Base-by-base conservation (phyloP, 2,113 vertebrate species). In the Grus americana region DNA sequence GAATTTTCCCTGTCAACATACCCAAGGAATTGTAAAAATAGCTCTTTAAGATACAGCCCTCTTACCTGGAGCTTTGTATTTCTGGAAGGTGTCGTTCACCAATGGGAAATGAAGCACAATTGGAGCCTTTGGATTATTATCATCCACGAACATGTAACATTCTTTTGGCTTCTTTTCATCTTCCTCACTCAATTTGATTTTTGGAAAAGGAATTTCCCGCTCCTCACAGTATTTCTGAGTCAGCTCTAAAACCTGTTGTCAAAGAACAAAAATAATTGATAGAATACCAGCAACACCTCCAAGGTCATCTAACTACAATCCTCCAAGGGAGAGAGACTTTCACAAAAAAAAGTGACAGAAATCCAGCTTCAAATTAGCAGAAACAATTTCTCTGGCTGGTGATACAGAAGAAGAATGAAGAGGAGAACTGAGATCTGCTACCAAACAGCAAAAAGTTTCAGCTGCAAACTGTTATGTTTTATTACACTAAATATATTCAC, bases 91-190 rank as follows among this genome's bases (percentile, higher is more conserved):
- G 21, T 92, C 90, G 95, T 98, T 98, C 88, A 98, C 98, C 29
- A 98, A 82, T 9, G 98, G 98, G 57, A 98, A 98, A 79, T 98
- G 98, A 22, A 98, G 76, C 20, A 98, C 97, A 15, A 98, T 85
- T 46, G 98, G 98, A 34, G 96, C 88, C 42, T 55, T 71, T 52
- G 98, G 97, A 78, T 98, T 97, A 40, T 97, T 14, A 0, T 95
- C 44, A 81, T 97, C 93, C 16, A 96, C 80, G 89, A 98, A 98
- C 63, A 98, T 2, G 9, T 98, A 98, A 90, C 98, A 98, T 26
- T 98, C 98, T 2, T 90, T 97, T 34, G 98, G 98, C 1, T 96
- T 91, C 62, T 96, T 82, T 71, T 98, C 30, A 71, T 98, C 98
- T 86, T 97, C 95, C 4, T 97, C 83, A 62, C 36, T 93, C 58